These are phyloP conservation scores for Coenonympha arcania DNA, from an alignment of 2,888 invertebrate species.

Conservation along the genomic window DNA sequence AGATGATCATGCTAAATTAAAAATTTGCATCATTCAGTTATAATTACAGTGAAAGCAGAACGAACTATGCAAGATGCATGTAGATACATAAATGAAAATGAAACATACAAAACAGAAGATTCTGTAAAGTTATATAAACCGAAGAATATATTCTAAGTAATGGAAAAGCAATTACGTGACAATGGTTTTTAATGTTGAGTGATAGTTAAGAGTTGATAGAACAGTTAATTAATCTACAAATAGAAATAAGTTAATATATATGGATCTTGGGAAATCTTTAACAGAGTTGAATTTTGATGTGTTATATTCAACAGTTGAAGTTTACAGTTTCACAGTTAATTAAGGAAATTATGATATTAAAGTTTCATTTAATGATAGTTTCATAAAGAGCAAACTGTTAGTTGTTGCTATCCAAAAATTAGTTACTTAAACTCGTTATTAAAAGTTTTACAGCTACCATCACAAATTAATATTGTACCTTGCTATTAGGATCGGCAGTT, in stretches of 20 bases:
- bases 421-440: no score
- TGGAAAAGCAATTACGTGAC: slow-evolving; percentile 13
- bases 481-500: slow-evolving; percentile 62
- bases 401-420: no score
- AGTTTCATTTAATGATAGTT: no score
- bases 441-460: neutral
- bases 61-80: slow-evolving; percentile 39
- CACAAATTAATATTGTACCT: slow-evolving; percentile 41
- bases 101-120: neutral
- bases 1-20: slow-evolving; percentile 32
- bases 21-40: slow-evolving; percentile 26
- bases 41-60: slow-evolving; percentile 56
- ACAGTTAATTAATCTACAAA: neutral
- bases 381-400: no score
- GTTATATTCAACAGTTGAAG: no score
- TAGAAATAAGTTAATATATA: neutral
- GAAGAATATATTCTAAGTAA: neutral
- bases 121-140: neutral
- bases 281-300: no score
- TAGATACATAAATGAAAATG: neutral
- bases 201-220: neutral
- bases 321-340: no score
- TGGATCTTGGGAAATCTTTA: neutral
- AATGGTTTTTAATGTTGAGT: neutral
- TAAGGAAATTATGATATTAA: no score